Evolutionary conservation across 2,888 invertebrate genomes (phyloP).

Genomic region (Drosophila hamatofila): DNA sequence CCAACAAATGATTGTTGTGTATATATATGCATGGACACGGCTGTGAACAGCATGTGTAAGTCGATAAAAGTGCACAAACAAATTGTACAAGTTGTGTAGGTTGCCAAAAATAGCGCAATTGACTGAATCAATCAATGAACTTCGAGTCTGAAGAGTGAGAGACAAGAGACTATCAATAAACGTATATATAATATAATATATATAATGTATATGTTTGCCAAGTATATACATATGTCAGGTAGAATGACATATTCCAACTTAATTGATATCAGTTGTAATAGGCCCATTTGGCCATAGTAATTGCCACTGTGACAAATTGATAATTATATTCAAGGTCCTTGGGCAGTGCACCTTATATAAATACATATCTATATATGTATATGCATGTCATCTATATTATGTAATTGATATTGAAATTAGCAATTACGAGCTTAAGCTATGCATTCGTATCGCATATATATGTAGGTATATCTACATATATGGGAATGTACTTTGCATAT

Average conservation of each 20-base stretch:
- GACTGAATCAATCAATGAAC: conserved; percentile 51
- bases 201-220: not conserved
- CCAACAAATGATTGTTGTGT: not conserved
- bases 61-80: conserved; percentile 11
- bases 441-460: not conserved
- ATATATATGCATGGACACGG: not conserved
- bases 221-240: not conserved
- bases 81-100: not conserved
- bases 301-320: conserved; percentile 48
- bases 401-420: conserved; percentile 73
- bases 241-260: conserved; percentile 20
- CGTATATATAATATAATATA: not conserved
- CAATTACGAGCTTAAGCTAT: conserved; percentile 43
- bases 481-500: conserved; percentile 26
- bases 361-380: not conserved
- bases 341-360: conserved; percentile 1
- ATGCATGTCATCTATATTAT: not conserved
- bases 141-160: conserved; percentile 3
- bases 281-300: conserved; percentile 46
- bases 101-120: conserved; percentile 50
- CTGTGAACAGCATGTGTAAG: conserved; percentile 1
- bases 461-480: not conserved
- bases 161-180: conserved; percentile 3
- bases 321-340: conserved; percentile 62
- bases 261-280: conserved; percentile 49